Evolutionary conservation across 2,797 vertebrate genomes (phyloP), one percentile per base, ranked within the genome.

Genomic region (Sebastiscus albofasciatus): DNA sequence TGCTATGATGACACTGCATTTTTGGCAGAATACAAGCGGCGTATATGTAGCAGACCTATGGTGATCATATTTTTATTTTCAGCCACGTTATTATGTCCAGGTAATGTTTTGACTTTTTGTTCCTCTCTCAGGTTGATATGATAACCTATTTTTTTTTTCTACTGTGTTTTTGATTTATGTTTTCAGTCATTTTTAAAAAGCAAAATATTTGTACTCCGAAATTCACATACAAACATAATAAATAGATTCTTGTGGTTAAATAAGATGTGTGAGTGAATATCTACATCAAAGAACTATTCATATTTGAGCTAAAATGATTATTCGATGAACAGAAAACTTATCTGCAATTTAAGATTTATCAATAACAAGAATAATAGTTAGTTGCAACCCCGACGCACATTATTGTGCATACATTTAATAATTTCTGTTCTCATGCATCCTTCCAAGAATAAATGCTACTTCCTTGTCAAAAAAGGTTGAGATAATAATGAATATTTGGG

Each of bases 181-280:
- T 91, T 82, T 91, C 72, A 61, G 87, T 84, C 92, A 93, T 94
- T 94, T 94, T 93, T 90, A 86, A 84, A 62, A 86, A 85, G 79
- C 85, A 91, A 89, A 92, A 92, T 93, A 94, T 95, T 95, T 95
- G 92, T 95, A 95, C 92, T 93, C 86, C 34, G 54, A 79, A 92
- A 91, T 91, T 94, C 92, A 94, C 90, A 88, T 89, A 89, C 83
- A 93, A 86, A 90, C 89, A 93, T 90, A 93, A 95, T 94, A 95
- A 95, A 95, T 71, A 73, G 81, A 89, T 91, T 84, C 74, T 91
- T 91, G 93, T 94, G 92, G 81, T 89, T 93, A 87, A 83, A 81
- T 67, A 6, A 62, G 4, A 1, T 56, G 52, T 29, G 0, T 39
- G 20, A 24, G 13, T 86, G 52, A 5, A 29, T 76, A 20, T 27